Conservation (phyloP, 2,888 invertebrate genomes). For the Melipona beecheii region DNA sequence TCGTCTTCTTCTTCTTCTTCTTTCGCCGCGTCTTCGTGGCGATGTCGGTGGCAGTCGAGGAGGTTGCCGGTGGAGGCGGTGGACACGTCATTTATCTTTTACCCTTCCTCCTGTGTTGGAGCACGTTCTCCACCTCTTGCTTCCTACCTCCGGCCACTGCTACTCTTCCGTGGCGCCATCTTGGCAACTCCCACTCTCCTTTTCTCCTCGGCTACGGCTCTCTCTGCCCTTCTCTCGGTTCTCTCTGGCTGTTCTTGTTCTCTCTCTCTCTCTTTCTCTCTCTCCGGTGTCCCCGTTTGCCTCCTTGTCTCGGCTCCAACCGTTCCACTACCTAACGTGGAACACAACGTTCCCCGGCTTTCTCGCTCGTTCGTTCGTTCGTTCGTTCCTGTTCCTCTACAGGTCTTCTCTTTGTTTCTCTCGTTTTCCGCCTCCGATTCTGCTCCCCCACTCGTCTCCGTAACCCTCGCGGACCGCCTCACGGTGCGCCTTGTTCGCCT, state of each 20-base stretch:
- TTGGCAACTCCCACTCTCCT: constrained; percentile 81
- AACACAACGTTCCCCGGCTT: constrained; percentile 17
- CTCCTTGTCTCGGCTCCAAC: constrained; percentile 29
- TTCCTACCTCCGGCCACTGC: constrained; percentile 71
- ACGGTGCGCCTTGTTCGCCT: constrained; percentile 19
- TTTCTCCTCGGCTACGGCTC: constrained; percentile 50
- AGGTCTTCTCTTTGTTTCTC: constrained; percentile 68
- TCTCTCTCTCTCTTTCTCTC: constrained; percentile 44
- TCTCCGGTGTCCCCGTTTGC: constrained; percentile 20
- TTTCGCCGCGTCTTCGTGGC: constrained; percentile 71
- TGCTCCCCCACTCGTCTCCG: constrained; percentile 48
- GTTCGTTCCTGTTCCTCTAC: neutral
- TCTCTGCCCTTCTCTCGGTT: constrained; percentile 52
- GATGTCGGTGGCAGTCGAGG: constrained; percentile 64
- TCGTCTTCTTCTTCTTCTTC: constrained; percentile 65
- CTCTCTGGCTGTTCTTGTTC: constrained; percentile 49
- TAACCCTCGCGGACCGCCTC: constrained; percentile 52
- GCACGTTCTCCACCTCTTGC: constrained; percentile 67
- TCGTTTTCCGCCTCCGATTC: constrained; percentile 66
- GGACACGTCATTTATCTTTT: constrained; percentile 83
- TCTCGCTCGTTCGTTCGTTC: constrained; percentile 16
- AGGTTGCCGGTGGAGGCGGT: constrained; percentile 74
- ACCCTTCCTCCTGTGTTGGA: constrained; percentile 76
- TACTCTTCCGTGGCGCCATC: constrained; percentile 81
- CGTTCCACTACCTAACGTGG: constrained; percentile 24